Evolutionary conservation across 2,113 vertebrate species (phyloP).

Genomic region (Macaca nemestrina): DNA sequence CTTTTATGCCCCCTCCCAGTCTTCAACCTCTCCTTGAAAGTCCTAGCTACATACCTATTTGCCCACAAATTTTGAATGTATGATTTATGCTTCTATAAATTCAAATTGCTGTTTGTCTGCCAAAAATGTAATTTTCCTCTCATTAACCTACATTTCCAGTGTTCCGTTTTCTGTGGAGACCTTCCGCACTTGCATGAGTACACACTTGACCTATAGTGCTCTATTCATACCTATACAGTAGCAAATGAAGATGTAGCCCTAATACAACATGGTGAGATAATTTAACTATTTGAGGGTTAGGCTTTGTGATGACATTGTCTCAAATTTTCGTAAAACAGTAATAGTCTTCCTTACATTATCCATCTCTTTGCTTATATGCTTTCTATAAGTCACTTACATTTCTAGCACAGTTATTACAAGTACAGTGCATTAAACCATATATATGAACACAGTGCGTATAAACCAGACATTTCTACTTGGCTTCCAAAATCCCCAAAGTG

Average conservation of each 20-base stretch:
- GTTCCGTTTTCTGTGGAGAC: neutral
- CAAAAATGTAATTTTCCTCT: neutral
- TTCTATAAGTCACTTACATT: neutral
- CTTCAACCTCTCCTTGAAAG: neutral
- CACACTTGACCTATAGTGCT: neutral
- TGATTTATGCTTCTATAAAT: neutral
- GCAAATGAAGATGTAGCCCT: neutral
- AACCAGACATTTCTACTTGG: neutral
- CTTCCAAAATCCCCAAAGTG: neutral
- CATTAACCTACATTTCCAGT: neutral
- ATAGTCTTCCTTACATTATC: neutral
- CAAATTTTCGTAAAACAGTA: neutral
- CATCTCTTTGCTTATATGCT: neutral
- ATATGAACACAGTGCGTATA: neutral
- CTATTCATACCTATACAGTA: neutral
- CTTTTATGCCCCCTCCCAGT: neutral
- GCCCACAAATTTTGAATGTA: neutral
- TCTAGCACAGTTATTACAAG: neutral
- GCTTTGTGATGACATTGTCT: neutral
- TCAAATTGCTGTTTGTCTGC: neutral
- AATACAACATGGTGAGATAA: neutral
- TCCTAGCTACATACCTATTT: neutral
- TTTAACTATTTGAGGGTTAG: neutral
- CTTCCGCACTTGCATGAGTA: neutral
- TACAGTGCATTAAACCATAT: neutral